Base-by-base conservation (phyloP, 1,140 invertebrate species). In the Brachionus asplanchnoidis region DNA sequence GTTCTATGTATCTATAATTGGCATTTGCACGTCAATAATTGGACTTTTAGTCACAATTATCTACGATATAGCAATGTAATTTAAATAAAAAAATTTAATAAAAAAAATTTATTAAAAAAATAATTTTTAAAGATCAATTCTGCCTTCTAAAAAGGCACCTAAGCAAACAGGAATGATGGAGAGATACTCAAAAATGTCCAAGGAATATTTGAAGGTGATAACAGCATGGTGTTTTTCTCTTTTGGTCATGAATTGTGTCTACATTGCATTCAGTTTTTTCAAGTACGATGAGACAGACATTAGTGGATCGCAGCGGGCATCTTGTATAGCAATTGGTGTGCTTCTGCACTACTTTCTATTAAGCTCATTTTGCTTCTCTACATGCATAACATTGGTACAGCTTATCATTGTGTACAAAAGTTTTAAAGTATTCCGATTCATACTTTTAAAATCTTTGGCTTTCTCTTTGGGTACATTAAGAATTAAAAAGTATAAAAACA, bases 181-280 rank as follows among this genome's bases (percentile, higher is more conserved):
- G 20, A 20, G 44, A 4, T 77, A 77, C 42, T 77, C 73, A 1
- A 23, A 44, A 12, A 77, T 77, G 73, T 77, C 73, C 23, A 46
- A 77, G 28, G 20, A 77, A 46, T 77, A 77, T 26, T 28, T 77
- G 23, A 46, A 50, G 50, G 20, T 77, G 11, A 77, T 77, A 46
- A 50, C 73, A 12, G 46, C 73, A 14, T 77, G 73, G 73, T 77
- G 73, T 50, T 20, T 50, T 23, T n/a, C 17, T 5, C 26, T 77
- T 0, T 50, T 77, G 46, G 26, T 77, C 17, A 77, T 77, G 73
- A 50, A 77, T 28, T 50, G 73, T 50, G 32, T 36, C 11, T 77
- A 77, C 26, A 77, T 77, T 26, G 73, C 73, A 50, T 77, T 77
- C 50, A 77, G 73, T 50, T 77, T 77, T 50, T 77, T 50, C 32